Base-by-base conservation (phyloP, 2,797 vertebrate genomes). In the Notolepis coatsorum region DNA sequence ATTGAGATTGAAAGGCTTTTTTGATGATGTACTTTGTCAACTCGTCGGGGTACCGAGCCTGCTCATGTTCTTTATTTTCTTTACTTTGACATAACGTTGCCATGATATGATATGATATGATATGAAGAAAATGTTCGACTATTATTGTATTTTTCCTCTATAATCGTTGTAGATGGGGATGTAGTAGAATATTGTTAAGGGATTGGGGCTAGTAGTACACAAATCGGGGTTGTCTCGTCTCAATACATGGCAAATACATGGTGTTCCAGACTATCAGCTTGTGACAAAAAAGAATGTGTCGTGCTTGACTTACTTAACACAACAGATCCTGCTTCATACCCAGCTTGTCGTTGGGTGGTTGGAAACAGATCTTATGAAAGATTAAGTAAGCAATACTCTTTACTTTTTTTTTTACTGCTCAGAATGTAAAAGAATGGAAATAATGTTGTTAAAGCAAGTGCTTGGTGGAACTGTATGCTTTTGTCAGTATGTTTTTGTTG, bases 231-330 rank as follows among this genome's bases (percentile, higher is more conserved):
- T 78, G 77, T 89, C 84, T 89, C 78, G 68, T 88, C 75, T 83
- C 79, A 79, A 79, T 48, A 84, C 68, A 70, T 72, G 48, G 61
- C 75, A 27, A 61, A 80, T 77, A 73, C 68, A 78, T 79, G 68
- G 75, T 89, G 76, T 82, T 86, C 79, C 84, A 81, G 90, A 90
- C 88, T 90, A 91, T 90, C 88, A 88, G 75, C 68, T 87, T 81
- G 53, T 61, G 89, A 89, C 88, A 79, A 87, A 30, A 80, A 79
- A 77, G 80, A 89, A 89, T 89, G 59, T 52, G 81, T 71, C 60
- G 73, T 25, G n/a, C 46, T 69, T 69, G 45, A 80, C 49, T 67
- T 45, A 15, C 42, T 46, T 64, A 63, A 76, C 63, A 56, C 33
- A 6, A 68, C 49, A 71, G 45, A 54, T 62, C 30, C 49, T 47